Base-by-base conservation (phyloP, 30 jellyfish, hydroid and myxozoan genomes). In the Nemopilema nomurai region DNA sequence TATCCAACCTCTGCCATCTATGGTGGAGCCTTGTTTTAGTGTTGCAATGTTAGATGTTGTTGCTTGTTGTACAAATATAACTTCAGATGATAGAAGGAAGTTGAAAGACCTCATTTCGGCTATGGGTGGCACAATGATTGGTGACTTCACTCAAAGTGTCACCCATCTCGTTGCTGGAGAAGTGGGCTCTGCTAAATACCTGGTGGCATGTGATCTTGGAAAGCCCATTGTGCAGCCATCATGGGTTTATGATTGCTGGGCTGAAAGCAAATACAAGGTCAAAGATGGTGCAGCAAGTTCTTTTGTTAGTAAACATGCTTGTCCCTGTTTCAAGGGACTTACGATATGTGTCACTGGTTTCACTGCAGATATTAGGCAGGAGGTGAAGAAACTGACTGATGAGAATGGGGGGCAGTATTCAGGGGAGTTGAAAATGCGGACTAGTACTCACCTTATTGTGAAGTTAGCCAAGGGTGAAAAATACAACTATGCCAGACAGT, bases 301-400 rank as follows among this genome's bases (percentile, higher is more conserved):
- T n/a, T 0, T 81, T 1, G 19, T 71, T 16, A 67, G 73, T 18
- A 72, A 76, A n/a, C 88, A 77, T 65, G 28, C 31, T 4, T 82
- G 90, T 62, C 98, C 97, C 18, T 67, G 93, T 49, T 84, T 96
- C 77, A 82, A 86, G 80, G 99, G 99, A 67, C 71, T 96, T 49
- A 91, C 97, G n/a, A 90, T 96, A 24, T 96, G 98, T 71, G 99
- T 96, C 23, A 71, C 99, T 31, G 99, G 98, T 4, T 72, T 90
- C 26, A 71, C 68, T 27, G 87, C 82, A 0, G 79, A 82, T 0
- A 81, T 68, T 31, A 71, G 97, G 69, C 82, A 87, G 31, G 82
- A 76, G 62, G 90, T 95, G 32, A 82, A 90, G 63, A 53, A 78
- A 25, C 80, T 86, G 29, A 96, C 92, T 6, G 76, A 28, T 8